Evolutionary conservation across 1,140 invertebrate genomes (phyloP).

Genomic region (Tachypleus tridentatus): DNA sequence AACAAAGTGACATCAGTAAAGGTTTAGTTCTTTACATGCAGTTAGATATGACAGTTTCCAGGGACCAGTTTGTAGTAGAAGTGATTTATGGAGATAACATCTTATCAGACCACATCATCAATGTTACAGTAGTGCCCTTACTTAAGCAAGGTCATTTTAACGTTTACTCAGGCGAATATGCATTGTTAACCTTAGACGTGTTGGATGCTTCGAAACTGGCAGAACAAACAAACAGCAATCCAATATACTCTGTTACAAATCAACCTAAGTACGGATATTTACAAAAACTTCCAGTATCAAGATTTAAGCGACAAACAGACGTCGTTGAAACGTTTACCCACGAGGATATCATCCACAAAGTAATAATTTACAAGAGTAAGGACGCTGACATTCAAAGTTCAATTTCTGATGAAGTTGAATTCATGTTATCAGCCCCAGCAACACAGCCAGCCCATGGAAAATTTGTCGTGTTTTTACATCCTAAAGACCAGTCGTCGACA

Average conservation of each 20-base stretch:
- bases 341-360: slow-evolving; percentile 54
- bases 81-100: slow-evolving; percentile 35
- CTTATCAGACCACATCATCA: slow-evolving; percentile 45
- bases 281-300: slow-evolving; percentile 43
- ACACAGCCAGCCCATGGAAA: slow-evolving; percentile 70
- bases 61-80: slow-evolving; percentile 58
- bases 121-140: slow-evolving; percentile 65
- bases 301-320: slow-evolving; percentile 26
- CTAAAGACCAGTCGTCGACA: background rate
- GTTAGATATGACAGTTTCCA: slow-evolving; percentile 68
- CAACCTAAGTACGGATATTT: slow-evolving; percentile 60
- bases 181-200: slow-evolving; percentile 49
- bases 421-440: slow-evolving; percentile 52
- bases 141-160: slow-evolving; percentile 49
- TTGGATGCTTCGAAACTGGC: slow-evolving; percentile 75
- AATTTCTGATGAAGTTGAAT: slow-evolving; percentile 33
- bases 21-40: slow-evolving; percentile 75
- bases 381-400: slow-evolving; percentile 8
- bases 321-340: slow-evolving; percentile 57
- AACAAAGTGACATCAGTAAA: slow-evolving; percentile 58
- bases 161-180: slow-evolving; percentile 48
- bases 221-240: slow-evolving; percentile 70
- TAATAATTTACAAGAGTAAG: slow-evolving; percentile 4
- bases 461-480: slow-evolving; percentile 14
- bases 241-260: slow-evolving; percentile 57